phyloP scores from a whole-genome alignment of 2,113 vertebrate species.

The Ginglymostoma cirratum region DNA sequence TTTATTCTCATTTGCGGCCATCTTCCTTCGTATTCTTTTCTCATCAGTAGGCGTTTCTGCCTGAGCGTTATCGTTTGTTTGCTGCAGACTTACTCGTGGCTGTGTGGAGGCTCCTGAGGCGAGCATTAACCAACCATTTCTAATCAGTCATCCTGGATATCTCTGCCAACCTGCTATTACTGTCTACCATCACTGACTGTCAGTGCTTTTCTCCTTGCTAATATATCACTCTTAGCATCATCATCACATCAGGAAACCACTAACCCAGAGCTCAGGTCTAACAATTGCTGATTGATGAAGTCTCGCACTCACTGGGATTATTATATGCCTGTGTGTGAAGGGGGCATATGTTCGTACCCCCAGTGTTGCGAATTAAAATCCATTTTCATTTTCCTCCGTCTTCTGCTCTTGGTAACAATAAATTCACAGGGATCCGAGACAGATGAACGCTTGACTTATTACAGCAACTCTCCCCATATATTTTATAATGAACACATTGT shows the following conservation, averaged over 20 bases:
- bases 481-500: not conserved
- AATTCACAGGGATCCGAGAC: not conserved
- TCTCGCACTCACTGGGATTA: not conserved
- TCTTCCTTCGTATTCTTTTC: not conserved
- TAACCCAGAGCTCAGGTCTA: not conserved
- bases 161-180: constrained; percentile 30
- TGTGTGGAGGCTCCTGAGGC: not conserved
- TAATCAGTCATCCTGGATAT: constrained; percentile 17
- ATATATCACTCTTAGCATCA: constrained; percentile 9
- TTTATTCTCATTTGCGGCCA: not conserved
- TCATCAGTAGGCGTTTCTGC: not conserved
- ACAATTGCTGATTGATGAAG: constrained; percentile 5
- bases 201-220: not conserved
- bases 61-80: not conserved
- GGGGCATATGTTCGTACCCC: not conserved
- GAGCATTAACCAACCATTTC: constrained; percentile 14
- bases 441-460: not conserved
- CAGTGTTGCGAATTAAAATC: not conserved
- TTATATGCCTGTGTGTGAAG: not conserved
- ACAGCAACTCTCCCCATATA: not conserved
- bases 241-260: constrained; percentile 19
- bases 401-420: not conserved
- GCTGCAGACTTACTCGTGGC: not conserved
- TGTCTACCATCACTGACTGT: constrained; percentile 10
- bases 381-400: not conserved